Percentiles rank a stretch among this genome's conserved stretches.
These are phyloP conservation scores for Emydoidea blandingii DNA, from an alignment of 2,797 vertebrate species.

Conservation along the genomic window DNA sequence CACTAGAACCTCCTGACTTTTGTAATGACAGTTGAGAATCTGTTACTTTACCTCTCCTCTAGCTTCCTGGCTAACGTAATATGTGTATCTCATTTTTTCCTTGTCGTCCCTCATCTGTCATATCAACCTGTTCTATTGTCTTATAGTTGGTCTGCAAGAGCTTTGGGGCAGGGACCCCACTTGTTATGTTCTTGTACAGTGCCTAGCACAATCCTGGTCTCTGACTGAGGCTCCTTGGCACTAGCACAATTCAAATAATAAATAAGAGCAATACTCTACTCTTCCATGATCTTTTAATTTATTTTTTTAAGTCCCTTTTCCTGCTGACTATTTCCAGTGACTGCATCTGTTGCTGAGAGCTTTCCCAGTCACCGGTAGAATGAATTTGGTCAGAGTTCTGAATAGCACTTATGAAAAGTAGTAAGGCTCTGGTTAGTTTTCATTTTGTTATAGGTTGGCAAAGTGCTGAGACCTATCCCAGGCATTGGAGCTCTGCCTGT, in stretches of 20 bases:
- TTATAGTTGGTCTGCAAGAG: background rate
- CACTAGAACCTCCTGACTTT: background rate
- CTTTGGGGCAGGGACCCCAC: background rate
- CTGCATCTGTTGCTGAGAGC: background rate
- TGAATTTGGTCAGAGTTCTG: rapidly evolving
- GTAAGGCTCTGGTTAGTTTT: background rate
- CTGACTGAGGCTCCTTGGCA: background rate
- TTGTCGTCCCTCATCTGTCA: background rate
- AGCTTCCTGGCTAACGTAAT: background rate
- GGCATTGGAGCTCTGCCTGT: background rate
- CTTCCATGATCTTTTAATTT: too few species aligned
- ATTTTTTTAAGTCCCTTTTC: background rate
- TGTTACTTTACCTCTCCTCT: background rate
- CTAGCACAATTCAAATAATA: too few species aligned
- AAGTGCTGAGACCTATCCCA: background rate
- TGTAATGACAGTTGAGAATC: background rate
- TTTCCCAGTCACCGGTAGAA: background rate
- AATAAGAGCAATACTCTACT: too few species aligned
- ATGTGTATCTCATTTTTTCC: background rate
- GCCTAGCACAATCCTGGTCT: background rate
- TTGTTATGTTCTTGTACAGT: background rate
- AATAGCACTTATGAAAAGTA: background rate
- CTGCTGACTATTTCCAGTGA: background rate
- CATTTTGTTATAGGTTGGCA: rapidly evolving
- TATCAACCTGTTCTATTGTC: background rate